Evolutionary conservation across 2,113 vertebrate genomes (phyloP).

Genomic region (Petromus typicus): DNA sequence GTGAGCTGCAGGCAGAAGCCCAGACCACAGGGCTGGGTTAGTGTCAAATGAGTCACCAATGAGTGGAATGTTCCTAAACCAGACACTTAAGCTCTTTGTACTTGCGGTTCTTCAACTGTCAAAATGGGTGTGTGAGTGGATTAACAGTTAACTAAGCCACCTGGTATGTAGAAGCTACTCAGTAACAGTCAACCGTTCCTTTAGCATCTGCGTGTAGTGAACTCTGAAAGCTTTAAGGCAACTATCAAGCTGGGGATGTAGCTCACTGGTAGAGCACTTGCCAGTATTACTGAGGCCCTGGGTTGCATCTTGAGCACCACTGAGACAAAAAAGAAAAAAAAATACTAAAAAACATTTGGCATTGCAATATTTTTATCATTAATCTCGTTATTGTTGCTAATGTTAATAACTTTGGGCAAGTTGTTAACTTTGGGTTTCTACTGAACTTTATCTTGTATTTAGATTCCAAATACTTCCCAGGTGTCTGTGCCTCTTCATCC

Average conservation of each 20-base stretch:
- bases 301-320: neutral
- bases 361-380: neutral
- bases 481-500: neutral
- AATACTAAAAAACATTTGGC: neutral
- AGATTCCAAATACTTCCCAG: neutral
- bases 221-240: neutral
- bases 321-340: neutral
- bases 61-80: neutral
- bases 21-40: neutral
- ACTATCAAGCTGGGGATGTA: neutral
- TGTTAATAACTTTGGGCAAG: neutral
- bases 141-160: neutral
- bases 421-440: neutral
- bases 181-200: neutral
- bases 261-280: neutral
- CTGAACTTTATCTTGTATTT: accelerated
- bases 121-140: neutral
- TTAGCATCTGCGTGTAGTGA: neutral
- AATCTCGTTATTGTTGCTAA: neutral
- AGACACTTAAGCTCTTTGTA: neutral
- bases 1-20: neutral
- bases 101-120: neutral
- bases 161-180: neutral
- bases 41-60: neutral
- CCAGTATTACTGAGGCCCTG: neutral